Conservation (phyloP, 1,140 invertebrate species). For the Hyles euphorbiae region DNA sequence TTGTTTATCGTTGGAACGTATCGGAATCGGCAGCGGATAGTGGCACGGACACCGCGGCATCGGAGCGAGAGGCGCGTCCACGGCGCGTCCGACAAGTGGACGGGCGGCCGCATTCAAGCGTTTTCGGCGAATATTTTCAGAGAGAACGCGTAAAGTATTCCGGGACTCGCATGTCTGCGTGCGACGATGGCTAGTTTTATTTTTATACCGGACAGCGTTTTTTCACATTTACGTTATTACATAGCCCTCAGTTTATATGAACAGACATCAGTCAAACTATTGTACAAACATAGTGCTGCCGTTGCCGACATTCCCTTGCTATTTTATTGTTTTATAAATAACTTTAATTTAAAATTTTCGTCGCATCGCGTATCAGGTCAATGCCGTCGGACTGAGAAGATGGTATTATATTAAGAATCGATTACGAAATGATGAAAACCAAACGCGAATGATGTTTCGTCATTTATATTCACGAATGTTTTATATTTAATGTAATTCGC, state of each 20-base stretch:
- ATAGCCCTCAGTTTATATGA: conserved; percentile 8
- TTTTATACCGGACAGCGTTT: conserved; percentile 49
- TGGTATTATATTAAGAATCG: conserved; percentile 4
- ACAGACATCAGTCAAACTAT: not conserved
- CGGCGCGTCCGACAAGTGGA: conserved; percentile 10
- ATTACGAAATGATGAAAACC: conserved; percentile 6
- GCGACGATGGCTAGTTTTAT: conserved; percentile 52
- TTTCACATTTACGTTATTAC: conserved; percentile 58
- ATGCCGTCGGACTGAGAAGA: conserved; percentile 6
- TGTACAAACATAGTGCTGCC: not conserved
- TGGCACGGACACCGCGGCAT: no score
- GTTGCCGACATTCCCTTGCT: conserved; percentile 1
- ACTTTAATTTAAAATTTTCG: conserved; percentile 13
- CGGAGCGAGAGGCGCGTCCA: conserved; percentile 1
- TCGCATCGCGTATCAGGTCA: conserved; percentile 32
- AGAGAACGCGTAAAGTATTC: conserved; percentile 45
- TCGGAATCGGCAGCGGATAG: no score
- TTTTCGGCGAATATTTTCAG: conserved; percentile 49
- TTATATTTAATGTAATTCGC: no score
- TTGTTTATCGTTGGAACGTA: no score
- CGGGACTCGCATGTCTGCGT: conserved; percentile 45
- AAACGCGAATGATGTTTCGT: no score
- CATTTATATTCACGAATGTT: no score
- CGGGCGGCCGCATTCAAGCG: conserved; percentile 25
- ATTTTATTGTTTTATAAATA: no score